A percentile compares a stretch with the other conserved stretches of the same genome.
Conservation (phyloP, 2,888 invertebrate genomes). For the Chaitophorus viminalis region DNA sequence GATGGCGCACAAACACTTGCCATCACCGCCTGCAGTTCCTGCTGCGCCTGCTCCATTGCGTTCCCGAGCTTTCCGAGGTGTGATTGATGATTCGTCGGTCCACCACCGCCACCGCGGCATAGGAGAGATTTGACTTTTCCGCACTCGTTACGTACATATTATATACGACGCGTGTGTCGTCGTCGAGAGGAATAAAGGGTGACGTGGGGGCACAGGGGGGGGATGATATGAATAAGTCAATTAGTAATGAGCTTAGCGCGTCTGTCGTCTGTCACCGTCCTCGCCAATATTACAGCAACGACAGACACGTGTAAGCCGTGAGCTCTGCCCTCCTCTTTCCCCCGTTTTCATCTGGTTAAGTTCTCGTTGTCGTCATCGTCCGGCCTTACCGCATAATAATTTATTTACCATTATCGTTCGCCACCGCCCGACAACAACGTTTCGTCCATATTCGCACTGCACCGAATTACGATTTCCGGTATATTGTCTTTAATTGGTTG, state of each 20-base stretch:
- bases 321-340: not conserved
- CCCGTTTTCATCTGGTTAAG: no score
- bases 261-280: not conserved
- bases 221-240: constrained; percentile 44
- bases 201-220: not conserved
- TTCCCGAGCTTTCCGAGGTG: not conserved
- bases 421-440: no score
- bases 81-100: constrained; percentile 49
- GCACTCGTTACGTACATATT: not conserved
- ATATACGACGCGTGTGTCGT: not conserved
- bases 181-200: not conserved
- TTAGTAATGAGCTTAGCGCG: constrained; percentile 21
- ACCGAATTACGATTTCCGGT: no score
- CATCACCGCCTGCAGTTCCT: not conserved
- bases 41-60: not conserved
- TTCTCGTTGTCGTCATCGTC: not conserved
- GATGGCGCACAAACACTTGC: not conserved
- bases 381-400: no score
- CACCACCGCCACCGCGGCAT: not conserved
- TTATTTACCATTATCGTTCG: no score
- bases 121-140: not conserved
- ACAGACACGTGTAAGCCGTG: not conserved
- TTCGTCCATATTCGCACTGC: no score
- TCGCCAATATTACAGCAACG: not conserved
- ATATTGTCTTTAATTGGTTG: no score